phyloP scores from a whole-genome alignment of 2,888 invertebrate genomes.

The Girardia tigrina region DNA sequence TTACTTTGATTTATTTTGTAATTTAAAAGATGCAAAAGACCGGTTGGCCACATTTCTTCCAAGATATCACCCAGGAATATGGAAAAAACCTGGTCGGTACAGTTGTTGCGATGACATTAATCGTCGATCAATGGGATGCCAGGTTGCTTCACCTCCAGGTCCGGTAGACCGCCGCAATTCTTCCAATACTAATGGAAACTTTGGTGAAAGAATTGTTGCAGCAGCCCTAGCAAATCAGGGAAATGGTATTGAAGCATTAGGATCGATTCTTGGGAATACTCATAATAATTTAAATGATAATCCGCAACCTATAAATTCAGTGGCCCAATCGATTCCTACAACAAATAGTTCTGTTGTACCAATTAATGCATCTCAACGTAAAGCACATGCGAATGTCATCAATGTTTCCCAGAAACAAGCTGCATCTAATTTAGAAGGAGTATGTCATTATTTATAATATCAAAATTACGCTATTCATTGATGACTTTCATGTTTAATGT shows the following conservation, averaged over 20 bases:
- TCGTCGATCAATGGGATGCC: constrained; percentile 36
- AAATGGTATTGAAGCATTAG: not conserved
- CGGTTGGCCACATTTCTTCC: constrained; percentile 34
- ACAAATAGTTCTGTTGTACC: not conserved
- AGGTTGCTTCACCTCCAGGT: constrained; percentile 25
- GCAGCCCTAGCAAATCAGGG: constrained; percentile 18
- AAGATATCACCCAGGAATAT: constrained; percentile 38
- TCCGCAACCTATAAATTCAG: not conserved
- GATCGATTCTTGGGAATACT: constrained; percentile 20
- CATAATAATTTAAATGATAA: not conserved
- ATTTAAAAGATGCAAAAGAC: constrained; percentile 34
- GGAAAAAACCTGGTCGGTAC: constrained; percentile 37
- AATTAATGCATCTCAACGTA: not conserved
- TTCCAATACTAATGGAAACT: not conserved
- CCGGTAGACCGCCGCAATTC: not conserved
- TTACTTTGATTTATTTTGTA: not conserved
- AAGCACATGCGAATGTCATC: not conserved
- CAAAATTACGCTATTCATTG: no score
- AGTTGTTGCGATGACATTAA: constrained; percentile 38
- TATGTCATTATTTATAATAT: no score
- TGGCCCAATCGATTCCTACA: constrained; percentile 17
- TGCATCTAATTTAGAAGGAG: constrained; percentile 1
- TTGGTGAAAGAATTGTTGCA: not conserved
- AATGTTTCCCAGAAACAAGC: not conserved
- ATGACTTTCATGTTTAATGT: no score